These are phyloP conservation scores for Drosophila robusta DNA, from an alignment of 2,888 invertebrate species.

Conservation along the genomic window DNA sequence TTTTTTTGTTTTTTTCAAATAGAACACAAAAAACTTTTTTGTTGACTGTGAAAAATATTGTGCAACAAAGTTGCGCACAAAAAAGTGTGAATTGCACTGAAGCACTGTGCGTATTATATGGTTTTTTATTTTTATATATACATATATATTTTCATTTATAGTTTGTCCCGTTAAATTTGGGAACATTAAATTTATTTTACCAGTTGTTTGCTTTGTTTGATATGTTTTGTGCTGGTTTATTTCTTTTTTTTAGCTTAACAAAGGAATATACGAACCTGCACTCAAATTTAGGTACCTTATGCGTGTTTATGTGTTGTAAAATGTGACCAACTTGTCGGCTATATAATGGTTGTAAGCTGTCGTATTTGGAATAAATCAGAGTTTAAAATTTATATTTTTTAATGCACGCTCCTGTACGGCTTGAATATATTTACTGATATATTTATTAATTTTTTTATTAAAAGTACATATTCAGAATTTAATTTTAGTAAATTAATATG, in stretches of 20 bases:
- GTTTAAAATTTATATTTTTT: no score
- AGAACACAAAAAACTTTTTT: constrained; percentile 45
- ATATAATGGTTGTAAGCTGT: not conserved
- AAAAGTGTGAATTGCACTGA: constrained; percentile 54
- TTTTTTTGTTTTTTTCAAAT: not conserved
- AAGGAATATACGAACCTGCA: constrained; percentile 10
- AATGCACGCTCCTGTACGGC: no score
- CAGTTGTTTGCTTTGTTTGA: constrained; percentile 22
- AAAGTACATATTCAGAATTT: no score
- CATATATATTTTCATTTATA: constrained; percentile 7
- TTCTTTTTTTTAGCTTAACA: constrained; percentile 13
- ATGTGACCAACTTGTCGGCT: not conserved
- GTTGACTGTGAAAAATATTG: constrained; percentile 59
- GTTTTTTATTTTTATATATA: constrained; percentile 20
- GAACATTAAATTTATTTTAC: constrained; percentile 35
- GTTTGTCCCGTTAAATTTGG: constrained; percentile 38
- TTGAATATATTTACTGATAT: no score
- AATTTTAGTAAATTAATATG: no score
- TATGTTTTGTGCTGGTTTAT: constrained; percentile 25
- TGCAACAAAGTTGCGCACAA: constrained; percentile 48
- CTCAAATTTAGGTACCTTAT: constrained; percentile 9
- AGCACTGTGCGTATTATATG: constrained; percentile 28
- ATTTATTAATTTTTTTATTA: no score
- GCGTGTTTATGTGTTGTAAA: not conserved
- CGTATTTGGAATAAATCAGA: no score